Conservation (phyloP, 2,797 vertebrate genomes). For the Neostethus bicornis region DNA sequence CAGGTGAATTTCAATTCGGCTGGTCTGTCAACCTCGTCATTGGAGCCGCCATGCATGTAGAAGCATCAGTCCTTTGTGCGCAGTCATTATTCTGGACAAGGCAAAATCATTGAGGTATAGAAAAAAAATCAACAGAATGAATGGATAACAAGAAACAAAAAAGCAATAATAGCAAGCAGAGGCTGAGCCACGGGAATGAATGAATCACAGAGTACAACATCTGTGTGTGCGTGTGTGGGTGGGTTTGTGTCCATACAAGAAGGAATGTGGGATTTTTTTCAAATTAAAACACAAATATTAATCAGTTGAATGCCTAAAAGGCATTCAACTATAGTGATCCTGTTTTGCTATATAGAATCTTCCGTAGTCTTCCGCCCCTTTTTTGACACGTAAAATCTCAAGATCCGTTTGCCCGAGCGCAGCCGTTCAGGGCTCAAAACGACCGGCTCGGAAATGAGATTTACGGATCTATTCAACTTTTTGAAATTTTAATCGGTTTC, state of each 20-base stretch:
- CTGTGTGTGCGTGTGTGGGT: neutral
- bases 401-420: too few relatives aligned
- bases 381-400: too few relatives aligned
- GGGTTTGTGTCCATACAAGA: neutral
- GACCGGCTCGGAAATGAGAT: too few relatives aligned
- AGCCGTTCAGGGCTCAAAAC: too few relatives aligned
- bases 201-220: conserved; percentile 15
- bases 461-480: too few relatives aligned
- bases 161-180: conserved; percentile 44
- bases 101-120: conserved; percentile 48
- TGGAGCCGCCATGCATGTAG: conserved; percentile 49
- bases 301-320: too few relatives aligned
- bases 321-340: too few relatives aligned
- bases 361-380: too few relatives aligned
- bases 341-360: too few relatives aligned
- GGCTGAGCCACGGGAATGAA: conserved; percentile 39
- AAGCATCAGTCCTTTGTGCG: conserved; percentile 34
- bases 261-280: conserved; percentile 1
- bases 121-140: conserved; percentile 47
- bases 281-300: conserved; percentile 35
- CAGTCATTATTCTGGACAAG: conserved; percentile 61
- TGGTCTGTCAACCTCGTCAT: conserved; percentile 55
- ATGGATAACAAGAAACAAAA: conserved; percentile 61
- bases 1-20: conserved; percentile 54
- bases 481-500: too few relatives aligned